Evolutionary conservation across 2,113 vertebrate species (phyloP), one percentile per base, ranked within the genome.

Genomic region (Cyprinodon variegatus): DNA sequence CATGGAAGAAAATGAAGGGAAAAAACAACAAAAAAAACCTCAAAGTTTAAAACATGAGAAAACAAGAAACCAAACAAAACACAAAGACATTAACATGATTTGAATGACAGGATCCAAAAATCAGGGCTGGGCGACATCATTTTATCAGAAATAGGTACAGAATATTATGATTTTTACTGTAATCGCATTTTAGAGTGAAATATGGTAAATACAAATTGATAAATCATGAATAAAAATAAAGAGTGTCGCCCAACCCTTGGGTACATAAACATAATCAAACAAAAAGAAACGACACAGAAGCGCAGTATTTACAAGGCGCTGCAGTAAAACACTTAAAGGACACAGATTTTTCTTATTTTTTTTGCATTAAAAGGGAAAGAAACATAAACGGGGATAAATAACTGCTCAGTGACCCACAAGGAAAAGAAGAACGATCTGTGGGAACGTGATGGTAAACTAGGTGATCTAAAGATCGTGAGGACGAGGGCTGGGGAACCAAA

Each of bases 381-480:
- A 5, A 84, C 64, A 84, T 68, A 81, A 48, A 80, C 43, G 79
- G 62, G 50, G 41, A 61, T 75, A 72, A 68, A 77, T 82, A 68
- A 82, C 85, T 68, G 82, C 66, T 77, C 77, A 61, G 72, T 11
- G 65, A 86, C 74, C 37, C 74, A 76, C 78, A 84, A 79, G 76
- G 64, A 74, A 79, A 86, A 79, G 70, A 90, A 91, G 87, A 84
- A 83, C 78, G 77, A 82, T 85, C 63, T 77, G 86, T 22, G 43
- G 86, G 75, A 15, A 73, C 83, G 77, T 84, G 87, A 77, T 70
- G 68, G 72, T 72, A 72, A 77, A 62, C 79, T 76, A 82, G 73
- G 68, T 79, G 77, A 80, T 77, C 83, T 79, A 66, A 70, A 76
- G 66, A 68, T 70, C 76, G 84, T 61, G 59, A 83, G 88, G 76